A percentile compares a stretch with the other conserved stretches of the same genome.
phyloP scores from a whole-genome alignment of 2,797 vertebrate species.

The Morus bassanus region DNA sequence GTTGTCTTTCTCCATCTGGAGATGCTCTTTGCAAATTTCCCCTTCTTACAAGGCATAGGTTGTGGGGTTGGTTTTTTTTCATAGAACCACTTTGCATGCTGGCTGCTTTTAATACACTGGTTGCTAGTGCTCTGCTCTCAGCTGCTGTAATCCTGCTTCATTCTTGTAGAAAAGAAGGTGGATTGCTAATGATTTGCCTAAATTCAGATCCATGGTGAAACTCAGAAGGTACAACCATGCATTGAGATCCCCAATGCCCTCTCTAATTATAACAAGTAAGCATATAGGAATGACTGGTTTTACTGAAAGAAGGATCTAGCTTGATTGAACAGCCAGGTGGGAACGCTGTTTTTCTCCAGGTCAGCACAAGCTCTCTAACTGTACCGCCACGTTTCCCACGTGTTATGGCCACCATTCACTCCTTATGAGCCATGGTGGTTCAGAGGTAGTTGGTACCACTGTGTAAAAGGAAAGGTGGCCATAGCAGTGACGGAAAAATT shows the following conservation, averaged over 20 bases:
- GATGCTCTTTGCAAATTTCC: neutral
- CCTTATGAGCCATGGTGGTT: neutral
- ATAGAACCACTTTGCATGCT: accelerated
- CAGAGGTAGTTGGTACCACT: neutral
- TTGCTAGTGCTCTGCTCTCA: neutral
- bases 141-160: neutral
- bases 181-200: neutral
- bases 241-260: neutral
- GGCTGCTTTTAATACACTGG: neutral
- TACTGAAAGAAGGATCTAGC: neutral
- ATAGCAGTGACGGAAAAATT: neutral
- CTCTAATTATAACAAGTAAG: neutral
- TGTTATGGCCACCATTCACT: neutral
- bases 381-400: accelerated
- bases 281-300: neutral
- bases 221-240: neutral
- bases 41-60: neutral
- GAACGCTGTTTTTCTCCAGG: neutral
- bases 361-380: neutral
- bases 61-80: neutral
- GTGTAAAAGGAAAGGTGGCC: neutral
- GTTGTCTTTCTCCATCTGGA: neutral
- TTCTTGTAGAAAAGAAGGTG: neutral
- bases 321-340: neutral
- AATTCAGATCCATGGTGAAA: neutral